A percentile compares a stretch with the other conserved stretches of the same genome.
phyloP scores from a whole-genome alignment of 2,113 vertebrate species.

The Malurus cyaneus region DNA sequence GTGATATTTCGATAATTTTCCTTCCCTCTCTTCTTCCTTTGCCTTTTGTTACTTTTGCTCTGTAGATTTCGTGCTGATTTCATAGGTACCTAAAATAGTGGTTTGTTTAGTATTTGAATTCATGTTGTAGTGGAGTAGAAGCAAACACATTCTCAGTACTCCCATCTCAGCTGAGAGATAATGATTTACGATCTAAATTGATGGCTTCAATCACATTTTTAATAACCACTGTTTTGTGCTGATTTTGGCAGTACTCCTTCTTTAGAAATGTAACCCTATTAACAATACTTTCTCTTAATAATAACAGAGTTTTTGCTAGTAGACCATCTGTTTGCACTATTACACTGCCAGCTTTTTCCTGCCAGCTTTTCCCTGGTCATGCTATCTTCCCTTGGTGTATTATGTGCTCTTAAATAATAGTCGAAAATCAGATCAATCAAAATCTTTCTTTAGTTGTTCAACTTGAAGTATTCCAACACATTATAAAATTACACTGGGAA shows the following conservation, averaged over 20 bases:
- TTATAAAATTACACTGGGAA: background rate
- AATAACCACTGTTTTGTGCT: background rate
- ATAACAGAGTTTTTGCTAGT: background rate
- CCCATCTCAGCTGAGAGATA: background rate
- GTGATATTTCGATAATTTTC: background rate
- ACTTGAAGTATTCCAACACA: background rate
- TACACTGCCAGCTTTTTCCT: background rate
- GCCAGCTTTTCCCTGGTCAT: background rate
- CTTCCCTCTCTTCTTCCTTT: background rate
- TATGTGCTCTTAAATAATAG: background rate
- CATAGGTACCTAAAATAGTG: background rate
- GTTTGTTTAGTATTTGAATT: background rate
- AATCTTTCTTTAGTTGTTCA: background rate
- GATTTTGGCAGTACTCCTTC: background rate
- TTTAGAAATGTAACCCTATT: background rate
- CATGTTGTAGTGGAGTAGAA: background rate
- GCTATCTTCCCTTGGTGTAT: background rate
- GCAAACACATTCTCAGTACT: background rate
- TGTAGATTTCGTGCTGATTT: background rate
- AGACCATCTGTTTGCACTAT: background rate
- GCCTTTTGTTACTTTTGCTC: background rate
- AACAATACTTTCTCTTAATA: slow-evolving; percentile 6
- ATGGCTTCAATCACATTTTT: background rate
- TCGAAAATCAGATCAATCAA: background rate
- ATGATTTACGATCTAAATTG: background rate